Evolutionary conservation across 2,888 invertebrate species (phyloP).

Genomic region (Antitype chi): DNA sequence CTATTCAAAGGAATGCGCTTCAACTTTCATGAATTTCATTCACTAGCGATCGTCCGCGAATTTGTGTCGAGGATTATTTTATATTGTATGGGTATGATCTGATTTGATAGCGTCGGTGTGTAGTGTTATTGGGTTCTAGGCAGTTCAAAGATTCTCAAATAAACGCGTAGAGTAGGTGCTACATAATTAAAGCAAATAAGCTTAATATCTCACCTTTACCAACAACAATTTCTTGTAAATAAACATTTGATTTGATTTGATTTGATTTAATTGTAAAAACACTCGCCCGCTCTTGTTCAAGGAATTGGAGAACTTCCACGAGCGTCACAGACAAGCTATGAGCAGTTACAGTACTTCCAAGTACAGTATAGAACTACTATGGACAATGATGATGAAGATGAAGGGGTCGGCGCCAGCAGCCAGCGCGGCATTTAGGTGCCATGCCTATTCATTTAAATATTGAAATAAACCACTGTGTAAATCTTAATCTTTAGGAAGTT

Average conservation of each 20-base stretch:
- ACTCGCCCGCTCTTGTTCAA: conserved; percentile 71
- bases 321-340: conserved; percentile 96
- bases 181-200: background rate
- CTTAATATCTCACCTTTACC: too few relatives aligned
- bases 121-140: too few relatives aligned
- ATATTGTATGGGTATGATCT: background rate
- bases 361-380: conserved; percentile 96
- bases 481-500: background rate
- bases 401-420: conserved; percentile 94
- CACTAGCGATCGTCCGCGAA: background rate
- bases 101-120: background rate
- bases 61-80: conserved; percentile 13
- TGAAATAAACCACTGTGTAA: background rate
- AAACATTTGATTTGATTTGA: too few relatives aligned
- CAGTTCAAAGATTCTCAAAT: background rate
- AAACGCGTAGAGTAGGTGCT: too few relatives aligned
- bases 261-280: too few relatives aligned
- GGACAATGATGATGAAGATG: conserved; percentile 90
- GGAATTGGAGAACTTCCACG: conserved; percentile 97
- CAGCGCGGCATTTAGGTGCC: conserved; percentile 91
- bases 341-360: conserved; percentile 96
- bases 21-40: conserved; percentile 19
- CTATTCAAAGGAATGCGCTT: conserved; percentile 10
- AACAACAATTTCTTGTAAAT: too few relatives aligned
- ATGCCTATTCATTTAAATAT: background rate